Base-by-base conservation (phyloP, 2,113 vertebrate genomes). In the Paedocypris sp. region DNA sequence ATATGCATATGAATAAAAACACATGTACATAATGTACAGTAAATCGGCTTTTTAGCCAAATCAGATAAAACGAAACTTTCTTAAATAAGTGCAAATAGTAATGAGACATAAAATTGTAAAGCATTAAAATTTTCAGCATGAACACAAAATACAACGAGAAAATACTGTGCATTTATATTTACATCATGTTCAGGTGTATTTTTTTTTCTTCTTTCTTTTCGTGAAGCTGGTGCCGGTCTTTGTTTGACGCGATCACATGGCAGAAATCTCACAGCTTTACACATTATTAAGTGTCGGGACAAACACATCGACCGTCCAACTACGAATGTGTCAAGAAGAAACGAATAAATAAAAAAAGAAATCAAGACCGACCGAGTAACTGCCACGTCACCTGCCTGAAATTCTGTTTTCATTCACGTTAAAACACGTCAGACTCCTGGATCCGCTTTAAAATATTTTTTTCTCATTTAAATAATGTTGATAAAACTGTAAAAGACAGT, bases 51-150 rank as follows among this genome's bases (percentile, higher is more conserved):
- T 45, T 60, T 57, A 47, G 66, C 73, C 68, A 20, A 81, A 84
- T 75, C 76, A 31, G 78, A 72, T 80, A 80, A 82, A 79, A 73
- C 66, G 77, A 75, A 74, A 82, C 68, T 74, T 82, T 80, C 82
- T 87, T 83, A 86, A 86, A 86, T 86, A 87, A 87, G 85, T 87
- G 85, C 84, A 85, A 87, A 85, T 80, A 83, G 82, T 86, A 83
- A 84, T 81, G 79, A 83, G 75, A 85, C 81, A 82, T 76, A 79
- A 67, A 80, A 83, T 57, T 77, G 80, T 81, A 85, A 86, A 84
- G 80, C 82, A 81, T 83, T 81, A 80, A 82, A 74, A 77, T 71
- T 74, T 67, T 77, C 73, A 73, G 70, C 79, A 70, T 78, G 75
- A 80, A 78, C 73, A 84, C 84, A 82, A 63, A 69, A 79, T 68